Conservation (phyloP, 2,888 invertebrate genomes). For the Diaperis boleti region DNA sequence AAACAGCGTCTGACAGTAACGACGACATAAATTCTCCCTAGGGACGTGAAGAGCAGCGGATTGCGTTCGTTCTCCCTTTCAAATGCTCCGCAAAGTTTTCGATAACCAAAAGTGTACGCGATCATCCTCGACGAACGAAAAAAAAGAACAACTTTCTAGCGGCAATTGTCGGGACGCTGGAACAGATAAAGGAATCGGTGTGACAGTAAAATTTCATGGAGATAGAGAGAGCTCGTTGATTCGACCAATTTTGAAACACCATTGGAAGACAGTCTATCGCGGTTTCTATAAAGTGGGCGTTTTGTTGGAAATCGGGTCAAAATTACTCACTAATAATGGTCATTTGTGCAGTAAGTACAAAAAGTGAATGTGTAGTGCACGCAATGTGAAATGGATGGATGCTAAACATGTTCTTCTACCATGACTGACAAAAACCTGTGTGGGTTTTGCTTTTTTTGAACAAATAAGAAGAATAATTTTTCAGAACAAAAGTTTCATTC, state of each 20-base stretch:
- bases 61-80: slow-evolving; percentile 51
- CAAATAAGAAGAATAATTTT: too few species aligned
- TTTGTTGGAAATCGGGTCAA: too few species aligned
- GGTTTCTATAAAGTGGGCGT: too few species aligned
- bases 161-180: slow-evolving; percentile 15
- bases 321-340: too few species aligned
- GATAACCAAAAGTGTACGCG: slow-evolving; percentile 36
- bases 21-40: slow-evolving; percentile 66
- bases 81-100: slow-evolving; percentile 36
- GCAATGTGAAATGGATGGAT: too few species aligned
- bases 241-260: not conserved
- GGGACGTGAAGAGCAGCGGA: slow-evolving; percentile 54
- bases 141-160: slow-evolving; percentile 22
- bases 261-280: too few species aligned
- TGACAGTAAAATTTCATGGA: slow-evolving; percentile 6
- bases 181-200: slow-evolving; percentile 14
- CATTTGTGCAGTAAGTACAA: too few species aligned
- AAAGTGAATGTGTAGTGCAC: too few species aligned
- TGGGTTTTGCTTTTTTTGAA: too few species aligned
- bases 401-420: too few species aligned
- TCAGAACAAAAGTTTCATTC: too few species aligned
- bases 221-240: not conserved
- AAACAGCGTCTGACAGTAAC: slow-evolving; percentile 66
- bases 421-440: too few species aligned
- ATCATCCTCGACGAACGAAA: slow-evolving; percentile 14